Evolutionary conservation across 2,113 vertebrate species (phyloP).

Genomic region (Nothoprocta pentlandii): DNA sequence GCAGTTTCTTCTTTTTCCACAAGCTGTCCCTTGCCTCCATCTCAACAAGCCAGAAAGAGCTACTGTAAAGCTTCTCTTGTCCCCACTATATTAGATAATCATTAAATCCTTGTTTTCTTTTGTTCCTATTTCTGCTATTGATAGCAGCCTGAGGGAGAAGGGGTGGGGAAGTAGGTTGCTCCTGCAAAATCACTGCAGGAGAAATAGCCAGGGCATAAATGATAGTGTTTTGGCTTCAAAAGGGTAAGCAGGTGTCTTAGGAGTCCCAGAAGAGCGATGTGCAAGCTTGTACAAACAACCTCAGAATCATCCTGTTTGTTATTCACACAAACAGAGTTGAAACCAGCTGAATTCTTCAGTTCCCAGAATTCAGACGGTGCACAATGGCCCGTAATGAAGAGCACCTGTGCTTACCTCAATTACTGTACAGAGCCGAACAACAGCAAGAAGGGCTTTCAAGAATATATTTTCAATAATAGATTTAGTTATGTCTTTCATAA

Average conservation of each 20-base stretch:
- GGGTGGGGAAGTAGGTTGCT: conserved; percentile 59
- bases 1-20: background rate
- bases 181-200: conserved; percentile 70
- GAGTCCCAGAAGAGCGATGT: conserved; percentile 81
- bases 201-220: conserved; percentile 75
- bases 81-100: conserved; percentile 36
- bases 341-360: conserved; percentile 78
- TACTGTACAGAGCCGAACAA: conserved; percentile 74
- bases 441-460: conserved; percentile 76
- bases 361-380: conserved; percentile 82
- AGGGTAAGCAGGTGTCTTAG: conserved; percentile 83
- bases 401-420: conserved; percentile 88
- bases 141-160: conserved; percentile 47
- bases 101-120: conserved; percentile 41
- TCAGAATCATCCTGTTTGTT: conserved; percentile 84
- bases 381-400: conserved; percentile 86
- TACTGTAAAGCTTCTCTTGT: background rate
- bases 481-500: conserved; percentile 83
- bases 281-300: conserved; percentile 82
- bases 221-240: conserved; percentile 80
- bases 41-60: background rate
- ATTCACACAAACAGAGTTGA: conserved; percentile 80
- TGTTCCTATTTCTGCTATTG: conserved; percentile 8
- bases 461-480: conserved; percentile 81
- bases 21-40: background rate